Conservation (phyloP, 2,797 vertebrate genomes). For the Leuciscus waleckii region DNA sequence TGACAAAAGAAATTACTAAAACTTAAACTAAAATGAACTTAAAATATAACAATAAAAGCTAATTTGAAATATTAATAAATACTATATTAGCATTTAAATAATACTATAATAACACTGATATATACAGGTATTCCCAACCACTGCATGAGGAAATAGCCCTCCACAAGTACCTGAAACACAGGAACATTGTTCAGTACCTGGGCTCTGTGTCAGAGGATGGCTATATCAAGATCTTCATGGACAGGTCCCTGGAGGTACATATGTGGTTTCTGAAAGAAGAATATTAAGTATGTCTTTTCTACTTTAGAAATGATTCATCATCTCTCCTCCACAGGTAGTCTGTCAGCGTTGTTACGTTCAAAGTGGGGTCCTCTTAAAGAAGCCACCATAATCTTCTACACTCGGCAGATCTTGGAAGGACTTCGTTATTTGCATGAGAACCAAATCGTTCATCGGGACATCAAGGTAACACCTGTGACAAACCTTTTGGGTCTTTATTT, state of each 20-base stretch:
- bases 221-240: constrained; percentile 97
- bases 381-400: constrained; percentile 98
- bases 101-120: neutral
- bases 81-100: neutral
- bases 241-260: constrained; percentile 91
- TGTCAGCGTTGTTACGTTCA: constrained; percentile 94
- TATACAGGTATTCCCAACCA: constrained; percentile 86
- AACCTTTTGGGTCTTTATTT: neutral
- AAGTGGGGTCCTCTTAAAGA: constrained; percentile 99
- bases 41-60: neutral
- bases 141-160: constrained; percentile 92
- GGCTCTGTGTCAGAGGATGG: constrained; percentile 89
- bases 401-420: constrained; percentile 96
- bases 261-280: neutral
- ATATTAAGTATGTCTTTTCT: neutral
- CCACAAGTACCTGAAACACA: constrained; percentile 89
- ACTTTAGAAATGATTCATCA: neutral
- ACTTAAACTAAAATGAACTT: neutral
- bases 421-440: constrained; percentile 98
- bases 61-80: neutral
- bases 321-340: constrained; percentile 82
- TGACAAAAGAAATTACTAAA: neutral
- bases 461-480: constrained; percentile 85
- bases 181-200: constrained; percentile 92
- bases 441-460: constrained; percentile 98